A percentile compares a stretch with the other conserved stretches of the same genome.
These are phyloP conservation scores for Aurelia aurita DNA, from an alignment of 30 jellyfish, hydroid and myxozoan species.

Conservation along the genomic window DNA sequence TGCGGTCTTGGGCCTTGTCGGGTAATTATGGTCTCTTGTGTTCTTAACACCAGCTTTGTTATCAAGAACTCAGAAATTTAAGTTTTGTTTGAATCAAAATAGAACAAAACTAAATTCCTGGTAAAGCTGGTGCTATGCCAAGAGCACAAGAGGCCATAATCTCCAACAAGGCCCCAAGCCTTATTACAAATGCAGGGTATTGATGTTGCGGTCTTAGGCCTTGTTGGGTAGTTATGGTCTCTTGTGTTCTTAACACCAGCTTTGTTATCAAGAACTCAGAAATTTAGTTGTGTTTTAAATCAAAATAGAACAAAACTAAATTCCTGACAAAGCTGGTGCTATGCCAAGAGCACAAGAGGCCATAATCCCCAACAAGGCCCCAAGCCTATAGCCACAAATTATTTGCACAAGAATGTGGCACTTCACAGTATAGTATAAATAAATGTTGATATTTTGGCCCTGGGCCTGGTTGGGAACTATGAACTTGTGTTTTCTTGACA, in stretches of 20 bases:
- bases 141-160: conserved; percentile 10
- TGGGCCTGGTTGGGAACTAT: conserved; percentile 2
- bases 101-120: conserved; percentile 1
- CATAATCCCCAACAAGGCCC: conserved; percentile 17
- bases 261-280: too few species aligned
- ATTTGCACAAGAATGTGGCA: too few species aligned
- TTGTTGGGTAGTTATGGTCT: too few species aligned
- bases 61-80: not conserved
- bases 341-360: conserved; percentile 7
- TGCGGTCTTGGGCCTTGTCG: too few species aligned
- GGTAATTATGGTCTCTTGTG: too few species aligned
- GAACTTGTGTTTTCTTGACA: too few species aligned
- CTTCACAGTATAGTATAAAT: too few species aligned
- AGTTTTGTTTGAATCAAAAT: not conserved
- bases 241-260: too few species aligned
- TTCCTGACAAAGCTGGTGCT: not conserved
- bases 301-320: not conserved
- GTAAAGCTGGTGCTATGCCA: not conserved
- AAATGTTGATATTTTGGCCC: conserved; percentile 5
- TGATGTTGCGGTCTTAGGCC: too few species aligned
- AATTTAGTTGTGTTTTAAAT: not conserved
- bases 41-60: too few species aligned
- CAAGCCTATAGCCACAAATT: not conserved
- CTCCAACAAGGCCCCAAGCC: conserved; percentile 17
- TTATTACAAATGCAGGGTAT: too few species aligned